phyloP scores from a whole-genome alignment of 2,888 invertebrate genomes.

The Zaprionus bogoriensis region DNA sequence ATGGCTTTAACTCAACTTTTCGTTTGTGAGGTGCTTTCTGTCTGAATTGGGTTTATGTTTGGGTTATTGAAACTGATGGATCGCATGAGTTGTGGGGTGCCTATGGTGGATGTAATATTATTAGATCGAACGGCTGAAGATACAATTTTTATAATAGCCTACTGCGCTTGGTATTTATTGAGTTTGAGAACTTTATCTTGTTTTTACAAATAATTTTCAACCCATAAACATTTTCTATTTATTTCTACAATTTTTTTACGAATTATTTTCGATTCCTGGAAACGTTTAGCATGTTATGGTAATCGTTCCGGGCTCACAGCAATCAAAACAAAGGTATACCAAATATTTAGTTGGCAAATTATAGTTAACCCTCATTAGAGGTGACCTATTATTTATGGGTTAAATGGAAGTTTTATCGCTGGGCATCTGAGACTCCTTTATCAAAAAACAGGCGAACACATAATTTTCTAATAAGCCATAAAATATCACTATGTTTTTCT shows the following conservation, averaged over 20 bases:
- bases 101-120: slow-evolving; percentile 13
- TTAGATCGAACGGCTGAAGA: too few species aligned
- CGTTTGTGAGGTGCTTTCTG: slow-evolving; percentile 25
- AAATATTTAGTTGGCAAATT: slow-evolving; percentile 57
- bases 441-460: slow-evolving; percentile 25
- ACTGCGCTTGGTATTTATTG: too few species aligned
- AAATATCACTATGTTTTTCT: slow-evolving; percentile 63
- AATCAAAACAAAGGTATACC: slow-evolving; percentile 21
- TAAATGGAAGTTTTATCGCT: slow-evolving; percentile 24
- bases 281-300: not conserved
- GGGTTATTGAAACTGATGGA: slow-evolving; percentile 58
- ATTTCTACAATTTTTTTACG: not conserved
- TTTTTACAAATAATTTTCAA: too few species aligned
- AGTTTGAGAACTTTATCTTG: too few species aligned
- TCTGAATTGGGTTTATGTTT: slow-evolving; percentile 40
- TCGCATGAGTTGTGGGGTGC: slow-evolving; percentile 15
- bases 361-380: slow-evolving; percentile 30
- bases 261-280: slow-evolving; percentile 1
- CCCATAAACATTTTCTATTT: too few species aligned
- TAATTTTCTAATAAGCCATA: slow-evolving; percentile 76
- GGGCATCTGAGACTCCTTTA: slow-evolving; percentile 15
- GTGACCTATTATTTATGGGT: slow-evolving; percentile 51
- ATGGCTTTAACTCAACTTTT: slow-evolving; percentile 57
- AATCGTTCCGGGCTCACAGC: not conserved
- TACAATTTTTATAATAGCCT: too few species aligned